Conservation (phyloP, 2,797 vertebrate genomes). For the Tokudaia muenninki region DNA sequence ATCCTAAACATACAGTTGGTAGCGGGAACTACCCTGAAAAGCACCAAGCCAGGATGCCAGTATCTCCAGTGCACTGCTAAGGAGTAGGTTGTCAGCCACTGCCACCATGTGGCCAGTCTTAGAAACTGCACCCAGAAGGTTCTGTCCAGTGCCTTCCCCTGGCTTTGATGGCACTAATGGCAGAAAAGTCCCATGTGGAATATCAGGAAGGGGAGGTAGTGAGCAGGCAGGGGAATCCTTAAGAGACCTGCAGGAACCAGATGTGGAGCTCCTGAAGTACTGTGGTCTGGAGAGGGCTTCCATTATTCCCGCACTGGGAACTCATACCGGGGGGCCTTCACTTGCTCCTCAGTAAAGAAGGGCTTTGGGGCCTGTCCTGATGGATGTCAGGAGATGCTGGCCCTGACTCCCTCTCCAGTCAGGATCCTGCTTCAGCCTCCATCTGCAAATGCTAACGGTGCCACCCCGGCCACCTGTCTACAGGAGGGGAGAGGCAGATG, state of each 20-base stretch:
- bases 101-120: constrained; percentile 67
- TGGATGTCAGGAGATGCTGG: neutral
- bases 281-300: neutral
- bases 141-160: neutral
- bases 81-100: neutral
- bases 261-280: neutral
- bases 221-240: neutral
- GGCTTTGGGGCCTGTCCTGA: neutral
- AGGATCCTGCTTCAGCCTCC: neutral
- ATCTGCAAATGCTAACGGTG: neutral
- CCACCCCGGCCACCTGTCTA: neutral
- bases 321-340: neutral
- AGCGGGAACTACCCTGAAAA: neutral
- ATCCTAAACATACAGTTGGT: neutral
- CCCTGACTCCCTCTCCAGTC: neutral
- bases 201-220: neutral
- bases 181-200: neutral
- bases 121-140: neutral
- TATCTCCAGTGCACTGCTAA: neutral
- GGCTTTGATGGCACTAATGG: neutral
- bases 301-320: neutral
- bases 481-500: too few relatives aligned
- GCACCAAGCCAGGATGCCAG: accelerated
- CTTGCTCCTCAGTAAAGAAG: neutral
- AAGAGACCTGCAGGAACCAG: neutral